Conservation (phyloP, 2,113 vertebrate genomes). For the Melanotaenia duboulayi region DNA sequence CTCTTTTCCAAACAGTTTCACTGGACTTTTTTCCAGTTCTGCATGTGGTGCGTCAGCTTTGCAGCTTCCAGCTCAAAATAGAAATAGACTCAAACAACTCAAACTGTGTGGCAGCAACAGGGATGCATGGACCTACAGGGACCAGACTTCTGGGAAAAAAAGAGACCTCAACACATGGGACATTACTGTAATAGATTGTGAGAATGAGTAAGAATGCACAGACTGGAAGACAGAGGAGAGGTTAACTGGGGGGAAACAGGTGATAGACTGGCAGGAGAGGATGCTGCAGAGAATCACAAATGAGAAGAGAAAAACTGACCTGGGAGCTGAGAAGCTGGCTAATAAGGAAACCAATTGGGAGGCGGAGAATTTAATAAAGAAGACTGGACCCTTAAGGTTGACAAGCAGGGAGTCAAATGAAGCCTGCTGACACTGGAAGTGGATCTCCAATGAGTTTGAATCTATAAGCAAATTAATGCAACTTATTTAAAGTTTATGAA, state of each 20-base stretch:
- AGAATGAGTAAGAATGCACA: neutral
- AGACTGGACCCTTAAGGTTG: constrained; percentile 7
- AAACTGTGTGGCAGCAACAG: constrained; percentile 1
- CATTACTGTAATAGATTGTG: neutral
- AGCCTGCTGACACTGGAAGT: constrained; percentile 18
- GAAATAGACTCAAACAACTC: neutral
- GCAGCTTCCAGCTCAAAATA: constrained; percentile 5
- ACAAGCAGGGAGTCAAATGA: constrained; percentile 20
- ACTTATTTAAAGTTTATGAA: neutral
- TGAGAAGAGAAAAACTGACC: constrained; percentile 5
- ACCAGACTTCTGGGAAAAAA: neutral
- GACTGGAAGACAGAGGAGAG: neutral
- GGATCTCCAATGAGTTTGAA: constrained; percentile 3
- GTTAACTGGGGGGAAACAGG: neutral
- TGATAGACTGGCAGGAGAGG: neutral
- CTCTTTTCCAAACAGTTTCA: neutral
- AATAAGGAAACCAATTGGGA: constrained; percentile 26
- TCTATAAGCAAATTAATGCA: neutral
- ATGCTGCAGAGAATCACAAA: constrained; percentile 14
- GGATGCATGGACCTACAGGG: neutral
- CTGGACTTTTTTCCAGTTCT: neutral
- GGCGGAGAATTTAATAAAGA: neutral
- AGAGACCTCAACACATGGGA: neutral
- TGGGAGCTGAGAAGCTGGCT: constrained; percentile 1
- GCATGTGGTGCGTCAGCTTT: neutral